phyloP scores from a whole-genome alignment of 2,113 vertebrate genomes.

The Craseonycteris thonglongyai region DNA sequence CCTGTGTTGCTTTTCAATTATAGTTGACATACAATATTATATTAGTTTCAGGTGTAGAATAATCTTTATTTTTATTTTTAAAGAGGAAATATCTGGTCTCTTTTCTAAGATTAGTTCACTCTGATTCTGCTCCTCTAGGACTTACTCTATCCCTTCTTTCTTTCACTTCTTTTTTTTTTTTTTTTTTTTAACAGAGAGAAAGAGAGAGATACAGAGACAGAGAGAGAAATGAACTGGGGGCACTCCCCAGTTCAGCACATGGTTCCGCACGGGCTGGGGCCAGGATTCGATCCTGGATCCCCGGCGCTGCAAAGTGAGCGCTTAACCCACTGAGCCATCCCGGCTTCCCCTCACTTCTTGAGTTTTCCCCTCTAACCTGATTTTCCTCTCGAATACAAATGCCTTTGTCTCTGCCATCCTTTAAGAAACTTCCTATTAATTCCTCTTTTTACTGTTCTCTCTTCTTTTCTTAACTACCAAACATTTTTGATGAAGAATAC shows the following conservation, averaged over 20 bases:
- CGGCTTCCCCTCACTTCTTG: background rate
- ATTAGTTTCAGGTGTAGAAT: background rate
- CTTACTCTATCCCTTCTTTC: background rate
- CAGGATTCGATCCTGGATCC: no score
- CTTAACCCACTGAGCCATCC: no score
- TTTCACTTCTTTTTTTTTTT: background rate
- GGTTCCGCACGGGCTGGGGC: no score
- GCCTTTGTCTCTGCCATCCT: background rate
- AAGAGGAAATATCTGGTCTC: background rate
- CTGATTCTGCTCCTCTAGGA: background rate
- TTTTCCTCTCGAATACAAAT: background rate
- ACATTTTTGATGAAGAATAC: background rate
- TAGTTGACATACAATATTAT: background rate
- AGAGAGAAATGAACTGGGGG: no score
- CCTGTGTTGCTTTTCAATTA: background rate
- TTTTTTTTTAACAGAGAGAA: no score
- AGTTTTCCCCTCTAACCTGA: background rate
- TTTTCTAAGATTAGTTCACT: background rate
- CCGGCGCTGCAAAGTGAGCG: no score
- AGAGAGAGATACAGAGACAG: no score
- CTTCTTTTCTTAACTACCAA: background rate
- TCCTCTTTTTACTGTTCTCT: background rate
- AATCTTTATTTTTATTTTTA: background rate
- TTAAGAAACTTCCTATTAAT: background rate
- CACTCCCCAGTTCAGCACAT: no score